phyloP scores from a whole-genome alignment of 1,140 invertebrate genomes.

The Plectrocnemia conspersa region DNA sequence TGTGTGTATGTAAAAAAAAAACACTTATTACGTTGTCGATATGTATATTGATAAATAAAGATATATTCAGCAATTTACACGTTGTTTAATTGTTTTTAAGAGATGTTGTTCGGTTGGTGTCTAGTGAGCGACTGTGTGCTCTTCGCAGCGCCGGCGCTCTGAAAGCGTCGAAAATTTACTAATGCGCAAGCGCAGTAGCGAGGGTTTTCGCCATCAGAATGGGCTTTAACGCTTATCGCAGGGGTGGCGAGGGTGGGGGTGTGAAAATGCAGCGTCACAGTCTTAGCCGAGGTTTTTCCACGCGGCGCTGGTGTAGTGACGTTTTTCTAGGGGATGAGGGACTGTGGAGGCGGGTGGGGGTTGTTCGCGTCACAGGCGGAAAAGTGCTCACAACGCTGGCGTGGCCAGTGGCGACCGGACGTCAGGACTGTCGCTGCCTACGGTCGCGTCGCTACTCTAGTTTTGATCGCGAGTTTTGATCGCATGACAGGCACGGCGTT shows the following conservation, averaged over 20 bases:
- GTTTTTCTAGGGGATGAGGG: not conserved
- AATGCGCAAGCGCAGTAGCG: slow-evolving; percentile 9
- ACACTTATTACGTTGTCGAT: no score
- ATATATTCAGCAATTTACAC: no score
- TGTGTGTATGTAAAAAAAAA: no score
- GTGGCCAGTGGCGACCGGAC: slow-evolving; percentile 8
- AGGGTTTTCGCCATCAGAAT: slow-evolving; percentile 16
- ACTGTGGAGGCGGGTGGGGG: not conserved
- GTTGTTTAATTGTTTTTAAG: no score
- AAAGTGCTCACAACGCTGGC: slow-evolving; percentile 13
- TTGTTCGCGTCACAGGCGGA: slow-evolving; percentile 1
- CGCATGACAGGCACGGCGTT: not conserved
- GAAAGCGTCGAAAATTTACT: no score
- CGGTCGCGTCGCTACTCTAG: not conserved
- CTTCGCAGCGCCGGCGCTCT: slow-evolving; percentile 4
- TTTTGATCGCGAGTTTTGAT: not conserved
- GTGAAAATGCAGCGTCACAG: slow-evolving; percentile 8
- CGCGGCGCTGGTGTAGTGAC: not conserved
- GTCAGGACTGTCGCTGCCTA: not conserved
- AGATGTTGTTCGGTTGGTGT: no score
- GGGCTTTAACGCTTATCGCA: slow-evolving; percentile 1
- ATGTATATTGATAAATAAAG: no score
- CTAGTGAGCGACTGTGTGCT: not conserved
- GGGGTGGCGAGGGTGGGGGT: not conserved
- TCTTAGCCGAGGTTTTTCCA: slow-evolving; percentile 22